phyloP scores from a whole-genome alignment of 2,888 invertebrate genomes.

The Tipula helvola region DNA sequence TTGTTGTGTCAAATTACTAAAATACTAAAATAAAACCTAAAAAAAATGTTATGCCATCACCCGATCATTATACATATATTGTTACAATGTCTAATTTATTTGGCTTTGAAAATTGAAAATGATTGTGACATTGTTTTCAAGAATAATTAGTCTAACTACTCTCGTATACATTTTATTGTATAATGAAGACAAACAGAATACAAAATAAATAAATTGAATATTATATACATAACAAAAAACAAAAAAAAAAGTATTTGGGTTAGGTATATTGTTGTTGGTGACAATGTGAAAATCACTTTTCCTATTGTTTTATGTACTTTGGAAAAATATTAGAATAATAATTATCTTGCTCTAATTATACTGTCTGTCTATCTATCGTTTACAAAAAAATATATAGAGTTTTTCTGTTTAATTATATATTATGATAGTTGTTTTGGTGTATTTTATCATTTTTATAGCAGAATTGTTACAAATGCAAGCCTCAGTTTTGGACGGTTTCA shows the following conservation, averaged over 20 bases:
- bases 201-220: neutral
- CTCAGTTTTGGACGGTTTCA: slow-evolving; percentile 40
- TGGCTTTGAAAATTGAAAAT: neutral
- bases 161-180: neutral
- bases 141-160: neutral
- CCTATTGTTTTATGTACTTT: neutral
- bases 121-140: slow-evolving; percentile 4
- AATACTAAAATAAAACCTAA: neutral
- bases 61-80: neutral
- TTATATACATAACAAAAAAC: neutral
- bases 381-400: neutral
- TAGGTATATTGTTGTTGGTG: neutral
- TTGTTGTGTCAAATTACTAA: neutral
- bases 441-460: neutral
- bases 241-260: neutral
- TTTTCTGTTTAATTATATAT: neutral
- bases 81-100: neutral
- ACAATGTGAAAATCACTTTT: neutral
- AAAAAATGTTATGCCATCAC: neutral
- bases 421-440: neutral
- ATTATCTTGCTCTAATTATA: neutral
- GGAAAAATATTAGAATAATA: neutral
- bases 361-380: neutral
- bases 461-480: slow-evolving; percentile 20
- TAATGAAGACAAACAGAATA: neutral